Evolutionary conservation across 2,888 invertebrate species (phyloP).

Genomic region (Mythimna ferrago): DNA sequence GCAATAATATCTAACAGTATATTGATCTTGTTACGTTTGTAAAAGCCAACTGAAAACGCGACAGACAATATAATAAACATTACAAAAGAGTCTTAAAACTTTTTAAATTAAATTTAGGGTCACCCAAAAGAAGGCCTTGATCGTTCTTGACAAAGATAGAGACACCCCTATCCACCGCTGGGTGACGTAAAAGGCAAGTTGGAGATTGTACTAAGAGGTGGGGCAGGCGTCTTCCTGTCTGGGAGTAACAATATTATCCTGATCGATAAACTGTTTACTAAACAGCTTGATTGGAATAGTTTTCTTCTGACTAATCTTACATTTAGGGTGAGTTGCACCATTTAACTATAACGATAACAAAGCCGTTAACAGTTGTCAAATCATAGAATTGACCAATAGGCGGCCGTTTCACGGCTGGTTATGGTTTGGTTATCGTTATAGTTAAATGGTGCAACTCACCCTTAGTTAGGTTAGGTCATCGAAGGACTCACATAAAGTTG

Average conservation of each 20-base stretch:
- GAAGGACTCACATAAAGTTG: too few relatives aligned
- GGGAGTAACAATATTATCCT: constrained; percentile 21
- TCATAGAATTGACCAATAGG: too few relatives aligned
- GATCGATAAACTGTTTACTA: constrained; percentile 23
- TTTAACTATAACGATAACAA: too few relatives aligned
- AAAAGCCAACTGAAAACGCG: constrained; percentile 8
- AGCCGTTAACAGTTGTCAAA: too few relatives aligned
- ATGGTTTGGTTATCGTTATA: too few relatives aligned
- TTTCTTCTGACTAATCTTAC: not conserved
- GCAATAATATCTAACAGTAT: not conserved
- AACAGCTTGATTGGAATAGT: not conserved
- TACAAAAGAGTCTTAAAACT: constrained; percentile 22
- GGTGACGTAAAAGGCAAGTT: constrained; percentile 18
- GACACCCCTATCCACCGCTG: not conserved
- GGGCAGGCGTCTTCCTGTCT: constrained; percentile 39
- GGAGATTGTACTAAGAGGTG: constrained; percentile 1
- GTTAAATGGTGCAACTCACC: too few relatives aligned
- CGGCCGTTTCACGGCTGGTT: too few relatives aligned
- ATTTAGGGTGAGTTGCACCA: not conserved
- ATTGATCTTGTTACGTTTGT: not conserved
- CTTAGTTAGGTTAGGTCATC: too few relatives aligned
- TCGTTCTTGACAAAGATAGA: constrained; percentile 14
- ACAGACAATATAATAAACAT: constrained; percentile 5
- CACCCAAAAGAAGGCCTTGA: constrained; percentile 7
- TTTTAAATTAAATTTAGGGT: constrained; percentile 28